Percentiles rank a stretch among this genome's conserved stretches.
Conservation (phyloP, 1,140 invertebrate species). For the Papilio aristodemus region DNA sequence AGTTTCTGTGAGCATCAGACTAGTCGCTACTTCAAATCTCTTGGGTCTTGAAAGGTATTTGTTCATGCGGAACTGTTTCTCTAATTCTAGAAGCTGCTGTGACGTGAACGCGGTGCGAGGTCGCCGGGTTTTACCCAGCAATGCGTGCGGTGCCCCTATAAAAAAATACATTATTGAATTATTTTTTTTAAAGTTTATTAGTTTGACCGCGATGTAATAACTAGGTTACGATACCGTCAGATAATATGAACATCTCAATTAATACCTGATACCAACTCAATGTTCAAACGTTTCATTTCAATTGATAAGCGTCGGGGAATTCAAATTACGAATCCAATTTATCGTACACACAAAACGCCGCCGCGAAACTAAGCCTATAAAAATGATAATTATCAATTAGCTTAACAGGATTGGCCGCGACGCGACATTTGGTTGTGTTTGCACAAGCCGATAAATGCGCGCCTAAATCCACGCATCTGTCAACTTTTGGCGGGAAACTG, state of each 20-base stretch:
- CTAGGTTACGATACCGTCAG: not conserved
- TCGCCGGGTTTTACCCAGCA: slow-evolving; percentile 96
- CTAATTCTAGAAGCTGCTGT: slow-evolving; percentile 97
- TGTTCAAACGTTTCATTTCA: slow-evolving; percentile 18
- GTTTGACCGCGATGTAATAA: not conserved
- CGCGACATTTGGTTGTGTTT: slow-evolving; percentile 62
- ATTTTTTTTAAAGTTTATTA: not conserved
- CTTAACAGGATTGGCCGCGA: slow-evolving; percentile 46
- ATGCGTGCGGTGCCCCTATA: slow-evolving; percentile 83
- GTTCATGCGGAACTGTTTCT: slow-evolving; percentile 99
- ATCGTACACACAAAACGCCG: slow-evolving; percentile 41
- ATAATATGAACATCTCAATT: slow-evolving; percentile 1
- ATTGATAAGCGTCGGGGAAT: slow-evolving; percentile 31
- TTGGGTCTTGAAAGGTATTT: slow-evolving; percentile 99
- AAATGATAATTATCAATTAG: slow-evolving; percentile 70
- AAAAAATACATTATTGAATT: slow-evolving; percentile 1
- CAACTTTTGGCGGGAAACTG: slow-evolving; percentile 46
- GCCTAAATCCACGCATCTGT: slow-evolving; percentile 58
- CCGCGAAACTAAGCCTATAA: slow-evolving; percentile 51
- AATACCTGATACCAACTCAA: not conserved
- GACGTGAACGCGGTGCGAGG: slow-evolving; percentile 99
- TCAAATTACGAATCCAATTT: slow-evolving; percentile 42
- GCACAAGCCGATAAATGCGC: slow-evolving; percentile 56
- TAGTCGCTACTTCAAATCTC: slow-evolving; percentile 98
- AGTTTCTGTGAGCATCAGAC: slow-evolving; percentile 98